Evolutionary conservation across 2,888 invertebrate species (phyloP).

Genomic region (Dioctria rufipes): DNA sequence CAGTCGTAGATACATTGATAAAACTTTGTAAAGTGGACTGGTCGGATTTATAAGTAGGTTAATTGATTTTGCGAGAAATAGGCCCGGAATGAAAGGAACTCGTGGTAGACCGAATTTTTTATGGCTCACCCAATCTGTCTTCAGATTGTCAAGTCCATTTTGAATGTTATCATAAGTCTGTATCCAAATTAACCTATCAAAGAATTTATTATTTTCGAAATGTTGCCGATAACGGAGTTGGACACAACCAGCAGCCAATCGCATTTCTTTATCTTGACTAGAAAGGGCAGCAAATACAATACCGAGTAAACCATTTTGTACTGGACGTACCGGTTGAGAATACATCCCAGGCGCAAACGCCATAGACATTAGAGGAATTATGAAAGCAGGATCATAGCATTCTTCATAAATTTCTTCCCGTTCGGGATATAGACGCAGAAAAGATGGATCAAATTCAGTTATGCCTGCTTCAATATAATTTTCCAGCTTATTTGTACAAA

Average conservation of each 20-base stretch:
- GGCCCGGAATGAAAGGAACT: conserved; percentile 67
- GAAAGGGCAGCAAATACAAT: conserved; percentile 81
- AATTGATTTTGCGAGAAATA: conserved; percentile 70
- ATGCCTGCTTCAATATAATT: conserved; percentile 64
- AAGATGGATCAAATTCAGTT: conserved; percentile 60
- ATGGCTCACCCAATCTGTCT: conserved; percentile 67
- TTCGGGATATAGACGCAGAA: conserved; percentile 67
- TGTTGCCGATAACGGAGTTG: conserved; percentile 83
- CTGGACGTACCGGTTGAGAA: conserved; percentile 80
- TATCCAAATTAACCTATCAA: conserved; percentile 69
- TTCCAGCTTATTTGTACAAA: conserved; percentile 67
- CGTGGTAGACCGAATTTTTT: conserved; percentile 69
- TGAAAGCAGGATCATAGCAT: conserved; percentile 87
- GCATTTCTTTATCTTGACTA: conserved; percentile 77
- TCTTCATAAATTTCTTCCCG: conserved; percentile 66
- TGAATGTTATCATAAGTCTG: conserved; percentile 70
- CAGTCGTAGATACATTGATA: conserved; percentile 85
- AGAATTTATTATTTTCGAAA: conserved; percentile 77
- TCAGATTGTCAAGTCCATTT: conserved; percentile 66
- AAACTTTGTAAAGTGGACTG: conserved; percentile 82
- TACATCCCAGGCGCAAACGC: conserved; percentile 83
- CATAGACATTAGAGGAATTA: conserved; percentile 83
- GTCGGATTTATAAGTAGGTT: conserved; percentile 82
- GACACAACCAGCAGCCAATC: conserved; percentile 82
- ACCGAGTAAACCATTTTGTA: conserved; percentile 80